phyloP scores from a whole-genome alignment of 1,140 invertebrate genomes.

The Drosophila rufa region DNA sequence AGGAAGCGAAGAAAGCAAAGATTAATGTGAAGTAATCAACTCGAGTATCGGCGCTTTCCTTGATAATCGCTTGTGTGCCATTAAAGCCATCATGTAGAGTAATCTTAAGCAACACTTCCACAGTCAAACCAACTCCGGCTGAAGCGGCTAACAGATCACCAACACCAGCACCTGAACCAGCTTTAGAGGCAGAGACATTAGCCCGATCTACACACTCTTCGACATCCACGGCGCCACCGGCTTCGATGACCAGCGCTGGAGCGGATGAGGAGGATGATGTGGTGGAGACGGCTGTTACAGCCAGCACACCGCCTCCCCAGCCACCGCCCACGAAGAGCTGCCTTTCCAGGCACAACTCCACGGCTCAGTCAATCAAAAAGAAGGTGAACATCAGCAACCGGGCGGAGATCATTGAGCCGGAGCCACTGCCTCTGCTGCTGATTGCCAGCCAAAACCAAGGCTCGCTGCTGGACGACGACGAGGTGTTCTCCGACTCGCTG shows the following conservation, averaged over 20 bases:
- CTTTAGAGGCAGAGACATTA: neutral
- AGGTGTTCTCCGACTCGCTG: constrained; percentile 85
- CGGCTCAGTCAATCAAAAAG: constrained; percentile 80
- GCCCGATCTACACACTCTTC: constrained; percentile 65
- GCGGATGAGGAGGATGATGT: constrained; percentile 43
- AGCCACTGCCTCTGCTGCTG: constrained; percentile 52
- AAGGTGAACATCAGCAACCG: constrained; percentile 80
- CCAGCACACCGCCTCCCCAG: constrained; percentile 21
- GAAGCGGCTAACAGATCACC: constrained; percentile 29
- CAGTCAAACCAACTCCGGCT: constrained; percentile 36
- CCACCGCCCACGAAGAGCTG: constrained; percentile 74
- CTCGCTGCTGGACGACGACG: constrained; percentile 83
- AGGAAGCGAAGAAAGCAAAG: constrained; percentile 12
- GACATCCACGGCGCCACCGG: constrained; percentile 69
- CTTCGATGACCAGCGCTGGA: constrained; percentile 69
- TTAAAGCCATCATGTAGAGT: constrained; percentile 37
- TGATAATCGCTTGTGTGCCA: constrained; percentile 13
- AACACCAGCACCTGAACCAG: constrained; percentile 10
- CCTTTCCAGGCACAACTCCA: constrained; percentile 78
- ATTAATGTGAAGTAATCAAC: constrained; percentile 29
- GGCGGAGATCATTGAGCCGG: constrained; percentile 81
- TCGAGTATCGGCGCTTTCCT: constrained; percentile 34
- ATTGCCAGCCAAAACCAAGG: constrained; percentile 59
- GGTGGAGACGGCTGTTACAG: constrained; percentile 1
- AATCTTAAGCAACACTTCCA: constrained; percentile 53